These are phyloP conservation scores for Elephantulus edwardii DNA, from an alignment of 2,113 vertebrate genomes.

Conservation along the genomic window DNA sequence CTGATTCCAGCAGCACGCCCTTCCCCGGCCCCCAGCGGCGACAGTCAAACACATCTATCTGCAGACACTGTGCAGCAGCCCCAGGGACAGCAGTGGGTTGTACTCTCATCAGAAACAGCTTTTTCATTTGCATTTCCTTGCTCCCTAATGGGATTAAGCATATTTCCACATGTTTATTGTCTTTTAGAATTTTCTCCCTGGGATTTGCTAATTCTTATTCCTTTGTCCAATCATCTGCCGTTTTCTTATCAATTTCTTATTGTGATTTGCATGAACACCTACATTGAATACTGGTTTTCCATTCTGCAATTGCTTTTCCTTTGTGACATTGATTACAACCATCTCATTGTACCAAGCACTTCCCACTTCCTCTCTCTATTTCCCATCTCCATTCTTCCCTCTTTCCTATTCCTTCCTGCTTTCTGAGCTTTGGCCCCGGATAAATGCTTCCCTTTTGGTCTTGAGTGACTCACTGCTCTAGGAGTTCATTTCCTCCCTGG, in stretches of 20 bases:
- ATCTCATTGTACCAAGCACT: too few species aligned
- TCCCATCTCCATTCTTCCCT: too few species aligned
- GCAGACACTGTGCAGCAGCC: background rate
- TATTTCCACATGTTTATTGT: rapidly evolving
- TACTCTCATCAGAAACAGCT: background rate
- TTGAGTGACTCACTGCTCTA: too few species aligned
- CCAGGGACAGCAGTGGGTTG: background rate
- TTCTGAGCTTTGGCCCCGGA: too few species aligned
- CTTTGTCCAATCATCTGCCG: background rate
- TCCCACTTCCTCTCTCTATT: too few species aligned
- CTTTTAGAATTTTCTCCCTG: background rate
- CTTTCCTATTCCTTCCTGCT: too few species aligned
- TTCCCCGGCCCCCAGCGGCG: background rate
- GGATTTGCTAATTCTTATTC: background rate
- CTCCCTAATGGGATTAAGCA: background rate
- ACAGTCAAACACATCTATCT: background rate
- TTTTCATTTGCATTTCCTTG: background rate
- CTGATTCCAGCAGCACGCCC: background rate
- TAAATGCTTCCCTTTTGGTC: too few species aligned
- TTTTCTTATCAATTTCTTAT: background rate
- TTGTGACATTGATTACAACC: too few species aligned
- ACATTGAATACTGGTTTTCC: too few species aligned
- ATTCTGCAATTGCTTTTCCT: too few species aligned
- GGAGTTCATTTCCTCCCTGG: too few species aligned
- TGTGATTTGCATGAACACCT: too few species aligned